Evolutionary conservation across 2,888 invertebrate species (phyloP), one percentile per base, ranked within the genome.

Genomic region (Synanthedon formicaeformis): DNA sequence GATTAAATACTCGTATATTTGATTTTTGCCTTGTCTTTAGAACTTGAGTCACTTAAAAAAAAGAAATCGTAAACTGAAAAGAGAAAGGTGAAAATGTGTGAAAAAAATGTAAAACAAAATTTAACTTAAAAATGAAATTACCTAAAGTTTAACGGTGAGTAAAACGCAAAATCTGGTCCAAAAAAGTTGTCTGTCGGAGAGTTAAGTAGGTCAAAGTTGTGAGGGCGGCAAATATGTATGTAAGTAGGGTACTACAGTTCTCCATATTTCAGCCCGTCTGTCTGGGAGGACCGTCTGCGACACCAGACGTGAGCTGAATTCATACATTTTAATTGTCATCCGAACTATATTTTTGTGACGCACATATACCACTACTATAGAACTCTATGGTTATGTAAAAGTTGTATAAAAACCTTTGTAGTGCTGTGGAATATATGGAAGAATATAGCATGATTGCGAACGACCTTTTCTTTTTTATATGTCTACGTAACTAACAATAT

Each of bases 141-240:
- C 23, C 23, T 23, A 23, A 14, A 45, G 34, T 34, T 34, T 45
- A 45, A 45, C 13, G 34, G 34, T 13, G n/a, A n/a, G 13, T 12
- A 14, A 14, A 14, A 13, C 2, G n/a, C n/a, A 45, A 45, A 45
- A 13, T 72, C 66, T 63, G 53, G 57, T 56, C 65, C 67, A 67
- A 69, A 80, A 80, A 83, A 82, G 77, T 77, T 77, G 62, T 67
- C 66, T 69, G 53, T 61, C 62, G 63, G 53, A 53, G 53, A 34
- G 3, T 34, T 34, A 78, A 81, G 69, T 83, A 58, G 84, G 85
- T 84, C 85, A 84, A 76, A 74, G 72, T 73, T 76, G 69, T 61
- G 59, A 40, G 41, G 18, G 65, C 55, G 57, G 61, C 66, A 67
- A 67, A 69, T 75, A 71, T 73, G 64, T 76, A 69, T 70, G 73